Evolutionary conservation across 2,888 invertebrate species (phyloP).

Genomic region (Archips xylosteana): DNA sequence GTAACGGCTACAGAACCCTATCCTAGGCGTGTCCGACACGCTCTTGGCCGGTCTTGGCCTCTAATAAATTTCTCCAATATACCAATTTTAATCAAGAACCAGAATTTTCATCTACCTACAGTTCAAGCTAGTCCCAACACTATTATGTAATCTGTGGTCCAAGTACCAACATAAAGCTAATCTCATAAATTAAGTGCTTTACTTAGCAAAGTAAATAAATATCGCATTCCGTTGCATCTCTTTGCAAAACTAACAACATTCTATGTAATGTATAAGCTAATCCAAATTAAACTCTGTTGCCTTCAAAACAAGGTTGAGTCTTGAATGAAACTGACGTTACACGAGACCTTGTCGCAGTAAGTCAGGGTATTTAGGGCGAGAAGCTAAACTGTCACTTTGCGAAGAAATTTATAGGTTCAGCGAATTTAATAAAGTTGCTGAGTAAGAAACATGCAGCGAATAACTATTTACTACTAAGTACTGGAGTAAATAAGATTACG

Average conservation of each 20-base stretch:
- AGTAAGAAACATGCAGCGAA: background rate
- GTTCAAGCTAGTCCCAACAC: no score
- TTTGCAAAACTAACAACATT: background rate
- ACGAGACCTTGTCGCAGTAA: background rate
- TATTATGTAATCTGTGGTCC: no score
- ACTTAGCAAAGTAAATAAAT: conserved; percentile 4
- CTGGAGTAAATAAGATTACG: background rate
- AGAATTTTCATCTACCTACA: no score
- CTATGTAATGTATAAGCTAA: background rate
- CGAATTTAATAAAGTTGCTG: conserved; percentile 2
- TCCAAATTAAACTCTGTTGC: background rate
- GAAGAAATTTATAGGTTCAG: background rate
- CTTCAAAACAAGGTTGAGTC: background rate
- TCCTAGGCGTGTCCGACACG: no score
- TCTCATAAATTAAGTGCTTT: background rate
- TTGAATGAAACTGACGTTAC: background rate
- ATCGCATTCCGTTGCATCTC: background rate
- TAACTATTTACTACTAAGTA: background rate
- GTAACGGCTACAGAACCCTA: no score
- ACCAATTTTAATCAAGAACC: no score
- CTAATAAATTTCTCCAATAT: no score
- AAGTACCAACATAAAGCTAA: no score
- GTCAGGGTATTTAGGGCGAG: background rate
- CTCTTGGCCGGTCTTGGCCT: no score
- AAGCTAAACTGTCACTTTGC: background rate